A percentile compares a stretch with the other conserved stretches of the same genome.
Conservation (phyloP, 64 coral and sea anemone genomes). For the Astreopora myriophthalma region DNA sequence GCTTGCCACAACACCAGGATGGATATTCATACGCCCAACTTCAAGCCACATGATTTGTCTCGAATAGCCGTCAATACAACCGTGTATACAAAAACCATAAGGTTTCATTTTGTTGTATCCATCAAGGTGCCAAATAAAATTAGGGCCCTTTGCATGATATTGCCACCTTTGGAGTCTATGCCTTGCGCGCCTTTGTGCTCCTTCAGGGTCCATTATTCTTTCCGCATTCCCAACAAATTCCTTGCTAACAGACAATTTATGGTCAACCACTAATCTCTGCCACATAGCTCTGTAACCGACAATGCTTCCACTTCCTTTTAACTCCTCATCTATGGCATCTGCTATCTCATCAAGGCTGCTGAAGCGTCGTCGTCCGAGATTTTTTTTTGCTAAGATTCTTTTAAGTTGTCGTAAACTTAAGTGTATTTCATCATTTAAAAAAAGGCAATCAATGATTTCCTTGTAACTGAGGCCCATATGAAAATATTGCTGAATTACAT, state of each 20-base stretch:
- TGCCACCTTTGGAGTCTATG: conserved; percentile 4
- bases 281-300: conserved; percentile 69
- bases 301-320: conserved; percentile 50
- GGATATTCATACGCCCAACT: neutral
- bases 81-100: neutral
- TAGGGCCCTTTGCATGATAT: conserved; percentile 13
- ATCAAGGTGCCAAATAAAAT: conserved; percentile 9
- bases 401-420: conserved; percentile 63
- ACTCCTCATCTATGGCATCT: conserved; percentile 53
- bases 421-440: conserved; percentile 48
- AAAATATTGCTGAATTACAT: conserved; percentile 55
- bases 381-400: conserved; percentile 48
- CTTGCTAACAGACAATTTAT: conserved; percentile 63
- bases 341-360: conserved; percentile 44
- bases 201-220: conserved; percentile 38
- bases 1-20: neutral
- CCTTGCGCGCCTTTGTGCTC: conserved; percentile 35
- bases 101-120: neutral
- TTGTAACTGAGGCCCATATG: conserved; percentile 56
- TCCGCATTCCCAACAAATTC: conserved; percentile 28
- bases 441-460: conserved; percentile 66
- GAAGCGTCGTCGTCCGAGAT: conserved; percentile 54
- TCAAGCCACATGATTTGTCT: neutral
- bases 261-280: conserved; percentile 61
- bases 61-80: neutral